A percentile compares a stretch with the other conserved stretches of the same genome.
Conservation (phyloP, 2,888 invertebrate genomes). For the Drosophila neonasuta region DNA sequence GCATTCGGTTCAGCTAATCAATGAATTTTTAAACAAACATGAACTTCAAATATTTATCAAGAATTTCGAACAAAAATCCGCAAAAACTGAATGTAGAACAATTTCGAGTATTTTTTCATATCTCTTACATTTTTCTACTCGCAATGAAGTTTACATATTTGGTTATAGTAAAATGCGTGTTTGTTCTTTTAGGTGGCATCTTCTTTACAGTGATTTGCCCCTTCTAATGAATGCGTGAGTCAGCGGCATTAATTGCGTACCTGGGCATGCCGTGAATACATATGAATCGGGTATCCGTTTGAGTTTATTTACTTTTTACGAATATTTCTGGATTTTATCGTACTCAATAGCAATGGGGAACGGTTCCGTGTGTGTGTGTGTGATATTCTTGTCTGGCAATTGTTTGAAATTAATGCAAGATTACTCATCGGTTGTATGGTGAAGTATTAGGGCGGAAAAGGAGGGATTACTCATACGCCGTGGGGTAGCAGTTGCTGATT, state of each 20-base stretch:
- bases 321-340: constrained; percentile 30
- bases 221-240: constrained; percentile 49
- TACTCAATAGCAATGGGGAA: constrained; percentile 26
- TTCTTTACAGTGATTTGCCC: constrained; percentile 10
- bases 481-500: constrained; percentile 35
- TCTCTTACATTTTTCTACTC: not conserved
- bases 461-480: constrained; percentile 45
- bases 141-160: not conserved
- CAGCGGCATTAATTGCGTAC: constrained; percentile 36
- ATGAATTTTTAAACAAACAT: constrained; percentile 46
- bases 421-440: constrained; percentile 55
- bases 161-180: not conserved
- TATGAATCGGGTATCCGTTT: constrained; percentile 26
- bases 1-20: constrained; percentile 40
- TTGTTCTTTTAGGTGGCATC: not conserved
- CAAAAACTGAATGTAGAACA: not conserved
- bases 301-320: constrained; percentile 52
- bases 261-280: constrained; percentile 6
- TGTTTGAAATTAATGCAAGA: constrained; percentile 52
- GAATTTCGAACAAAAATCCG: constrained; percentile 12
- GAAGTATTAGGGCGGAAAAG: constrained; percentile 25
- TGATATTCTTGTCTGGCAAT: constrained; percentile 39
- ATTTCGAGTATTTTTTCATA: not conserved
- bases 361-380: constrained; percentile 10
- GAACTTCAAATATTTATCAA: constrained; percentile 38